Evolutionary conservation across 2,888 invertebrate genomes (phyloP), one percentile per base, ranked within the genome.

Genomic region (Laspeyria flexula): DNA sequence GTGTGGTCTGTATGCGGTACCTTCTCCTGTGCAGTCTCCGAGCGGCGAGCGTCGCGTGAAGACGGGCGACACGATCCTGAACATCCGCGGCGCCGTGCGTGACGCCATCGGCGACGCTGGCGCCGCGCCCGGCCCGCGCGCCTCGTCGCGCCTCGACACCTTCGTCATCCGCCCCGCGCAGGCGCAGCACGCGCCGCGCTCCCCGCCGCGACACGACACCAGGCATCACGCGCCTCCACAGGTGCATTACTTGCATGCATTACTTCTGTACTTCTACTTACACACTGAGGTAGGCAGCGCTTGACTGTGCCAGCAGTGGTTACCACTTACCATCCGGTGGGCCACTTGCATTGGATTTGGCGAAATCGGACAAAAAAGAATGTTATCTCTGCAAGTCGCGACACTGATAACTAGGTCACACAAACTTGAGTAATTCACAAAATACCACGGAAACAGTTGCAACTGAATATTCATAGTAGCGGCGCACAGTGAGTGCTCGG

Each of bases 101-200:
- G 91, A 91, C 59, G 88, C 88, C 0, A 91, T 92, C 46, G 90
- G 90, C 0, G 92, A 92, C 71, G 90, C 90, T 0, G 87, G 89
- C 13, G 88, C 88, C 0, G 88, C 90, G 10, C 87, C 91, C 1
- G 87, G 87, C 0, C 82, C 83, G 21, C 79, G 87, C 3, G 86
- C 88, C 7, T 87, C 90, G 1, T 84, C 88, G 0, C 75, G 88
- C 0, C 81, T 90, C 9, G 90, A 90, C 71, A 85, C 90, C 12
- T 89, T 90, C 72, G 90, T 92, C 9, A 91, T 91, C 59, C 70
- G 90, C 0, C 90, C 90, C 0, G 83, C 85, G 38, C 82, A 81
- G 13, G 80, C 79, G 13, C 70, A 62, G 18, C 72, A 49, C 57
- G 39, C 65, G 65, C 37, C 49, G 55, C 43, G 65, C 59, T 25